phyloP scores from a whole-genome alignment of 2,113 vertebrate genomes.

The Pelobates fuscus region DNA sequence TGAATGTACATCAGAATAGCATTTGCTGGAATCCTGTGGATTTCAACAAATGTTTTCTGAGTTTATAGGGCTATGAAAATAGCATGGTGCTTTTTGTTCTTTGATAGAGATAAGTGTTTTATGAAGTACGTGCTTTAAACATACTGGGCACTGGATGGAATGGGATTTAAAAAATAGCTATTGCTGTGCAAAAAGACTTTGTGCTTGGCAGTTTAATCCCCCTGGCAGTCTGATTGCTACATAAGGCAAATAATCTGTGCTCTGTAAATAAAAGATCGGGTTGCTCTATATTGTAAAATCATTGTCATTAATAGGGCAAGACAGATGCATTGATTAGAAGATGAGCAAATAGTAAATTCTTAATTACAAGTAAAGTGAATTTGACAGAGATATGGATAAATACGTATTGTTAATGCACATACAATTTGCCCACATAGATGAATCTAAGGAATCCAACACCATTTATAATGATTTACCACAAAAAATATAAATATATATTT shows the following conservation, averaged over 20 bases:
- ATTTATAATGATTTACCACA: too few species aligned
- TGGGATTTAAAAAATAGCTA: conserved; percentile 39
- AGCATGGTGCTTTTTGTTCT: background rate
- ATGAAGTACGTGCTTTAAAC: conserved; percentile 2
- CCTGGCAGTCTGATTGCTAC: conserved; percentile 35
- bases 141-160: conserved; percentile 31
- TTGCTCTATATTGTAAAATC: background rate
- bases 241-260: conserved; percentile 40
- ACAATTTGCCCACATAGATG: too few species aligned
- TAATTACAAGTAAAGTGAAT: conserved; percentile 11
- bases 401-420: too few species aligned
- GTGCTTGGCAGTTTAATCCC: conserved; percentile 38
- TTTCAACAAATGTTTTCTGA: background rate
- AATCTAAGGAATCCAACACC: too few species aligned
- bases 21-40: background rate
- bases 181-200: conserved; percentile 36
- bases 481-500: too few species aligned
- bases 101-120: background rate
- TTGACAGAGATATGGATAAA: too few species aligned
- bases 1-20: background rate
- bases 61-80: background rate
- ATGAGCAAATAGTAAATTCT: conserved; percentile 37
- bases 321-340: conserved; percentile 21
- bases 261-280: conserved; percentile 24
- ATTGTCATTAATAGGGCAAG: background rate